Evolutionary conservation across 2,113 vertebrate species (phyloP), one percentile per base, ranked within the genome.

Genomic region (Rhodinocichla rosea): DNA sequence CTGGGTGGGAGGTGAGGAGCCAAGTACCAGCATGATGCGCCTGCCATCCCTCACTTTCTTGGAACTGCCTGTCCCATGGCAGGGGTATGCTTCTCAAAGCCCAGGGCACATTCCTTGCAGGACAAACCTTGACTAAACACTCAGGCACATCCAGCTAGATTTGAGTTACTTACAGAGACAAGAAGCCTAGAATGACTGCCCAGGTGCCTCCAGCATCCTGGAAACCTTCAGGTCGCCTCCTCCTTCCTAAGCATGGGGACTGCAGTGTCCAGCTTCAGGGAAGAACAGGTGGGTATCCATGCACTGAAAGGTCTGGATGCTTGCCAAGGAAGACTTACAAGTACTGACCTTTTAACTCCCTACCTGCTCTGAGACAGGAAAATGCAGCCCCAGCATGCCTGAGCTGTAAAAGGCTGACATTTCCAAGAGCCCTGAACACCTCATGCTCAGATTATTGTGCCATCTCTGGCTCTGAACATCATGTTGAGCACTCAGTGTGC

Each of bases 401-500:
- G 30, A 78, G 32, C 64, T 57, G 50, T 49, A 56, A n/a, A 15
- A 74, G 84, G 28, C 56, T 90, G 95, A 82, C 82, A 67, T 91
- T 94, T 93, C 52, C 82, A 62, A 45, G 33, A 77, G 50, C 50
- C 37, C 33, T 68, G 44, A 55, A 68, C 32, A 68, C 5, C 32
- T 87, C 64, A 64, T 64, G 53, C 71, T 91, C 40, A 64, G 59
- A 33, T 87, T 37, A 17, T 23, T 49, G 32, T 30, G 28, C 77
- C 40, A 21, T 60, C n/a, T 20, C 45, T 44, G 56, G 22, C n/a
- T 8, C 3, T 12, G 40, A 79, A 17, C 24, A 17, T 49, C 0
- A 0, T 6, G 71, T 52, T 0, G 1, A 69, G 40, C 52, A 26
- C 56, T 75, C 7, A 1, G 42, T 0, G 0, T 23, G 56, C n/a